Evolutionary conservation across 2,888 invertebrate species (phyloP), one percentile per base, ranked within the genome.

Genomic region (Caenorhabditis drosophilae): DNA sequence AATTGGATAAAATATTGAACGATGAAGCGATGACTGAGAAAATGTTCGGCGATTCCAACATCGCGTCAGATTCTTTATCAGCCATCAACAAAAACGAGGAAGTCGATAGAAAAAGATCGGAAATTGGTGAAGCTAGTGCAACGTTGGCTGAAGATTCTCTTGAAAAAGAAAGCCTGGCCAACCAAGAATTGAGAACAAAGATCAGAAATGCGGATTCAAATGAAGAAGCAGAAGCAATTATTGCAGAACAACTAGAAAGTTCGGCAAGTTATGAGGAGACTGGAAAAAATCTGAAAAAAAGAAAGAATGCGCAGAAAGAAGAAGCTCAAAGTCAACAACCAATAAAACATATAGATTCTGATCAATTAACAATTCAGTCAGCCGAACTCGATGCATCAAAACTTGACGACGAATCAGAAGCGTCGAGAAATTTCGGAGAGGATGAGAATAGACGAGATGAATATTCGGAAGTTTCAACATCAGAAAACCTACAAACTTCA

Each of bases 11-110:
- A 20, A 48, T 59, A 15, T 31, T 52, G 53, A 57, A 53, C n/a
- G 52, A 47, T 22, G 62, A 64, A 27, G 56, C 52, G 26, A 38
- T 48, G 47, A 47, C 62, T 4, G 58, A 64, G 34, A 35, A 31
- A 36, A 41, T 52, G 52, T 52, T 63, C 25, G 63, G 48, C 0
- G 53, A 57, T 22, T 40, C 47, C 7, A 23, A n/a, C 2, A 59
- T 44, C 31, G 48, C 48, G 4, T 15, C 25, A 1, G 64, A 59
- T 22, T 4, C 4, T 26, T 15, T 64, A 18, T 36, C 18, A 20
- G 36, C 53, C 2, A 40, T 47, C 16, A 42, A 38, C 15, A 57
- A 57, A 23, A 31, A 45, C 7, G 26, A 55, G n/a, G 20, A 15
- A 9, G 22, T 56, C 12, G 12, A 11, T 15, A 53, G n/a, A 31